These are phyloP conservation scores for Eclectus roratus DNA, from an alignment of 2,113 vertebrate genomes.

Conservation along the genomic window DNA sequence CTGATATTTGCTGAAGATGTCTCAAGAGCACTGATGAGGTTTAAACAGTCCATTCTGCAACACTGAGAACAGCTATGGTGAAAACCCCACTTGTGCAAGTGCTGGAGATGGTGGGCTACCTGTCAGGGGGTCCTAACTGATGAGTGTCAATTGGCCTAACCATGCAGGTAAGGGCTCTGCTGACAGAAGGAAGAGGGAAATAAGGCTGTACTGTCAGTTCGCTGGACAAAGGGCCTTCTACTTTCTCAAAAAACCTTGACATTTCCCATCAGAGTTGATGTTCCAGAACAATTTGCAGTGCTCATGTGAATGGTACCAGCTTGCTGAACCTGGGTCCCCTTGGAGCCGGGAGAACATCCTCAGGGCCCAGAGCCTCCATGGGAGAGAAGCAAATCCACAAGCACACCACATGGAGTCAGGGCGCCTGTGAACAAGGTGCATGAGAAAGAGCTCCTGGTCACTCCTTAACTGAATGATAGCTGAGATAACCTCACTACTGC, in stretches of 20 bases:
- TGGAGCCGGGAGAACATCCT: constrained; percentile 39
- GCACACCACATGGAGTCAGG: background rate
- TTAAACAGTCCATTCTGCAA: background rate
- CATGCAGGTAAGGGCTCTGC: background rate
- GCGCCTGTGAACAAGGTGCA: background rate
- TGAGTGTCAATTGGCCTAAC: background rate
- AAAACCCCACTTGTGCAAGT: background rate
- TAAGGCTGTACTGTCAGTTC: background rate
- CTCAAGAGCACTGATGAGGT: background rate
- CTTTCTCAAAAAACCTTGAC: background rate
- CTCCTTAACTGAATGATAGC: background rate
- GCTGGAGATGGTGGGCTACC: background rate
- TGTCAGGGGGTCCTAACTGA: background rate
- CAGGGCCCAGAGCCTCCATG: background rate
- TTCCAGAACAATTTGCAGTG: background rate
- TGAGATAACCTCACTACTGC: background rate
- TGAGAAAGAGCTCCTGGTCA: background rate
- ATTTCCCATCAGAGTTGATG: background rate
- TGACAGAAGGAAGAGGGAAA: background rate
- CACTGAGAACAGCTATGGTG: background rate
- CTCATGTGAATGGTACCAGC: background rate
- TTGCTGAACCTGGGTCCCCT: constrained; percentile 17
- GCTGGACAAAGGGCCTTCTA: background rate
- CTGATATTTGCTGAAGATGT: background rate
- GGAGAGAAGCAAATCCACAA: constrained; percentile 29